Evolutionary conservation across 2,113 vertebrate genomes (phyloP).

Genomic region (Brachyistius frenatus): DNA sequence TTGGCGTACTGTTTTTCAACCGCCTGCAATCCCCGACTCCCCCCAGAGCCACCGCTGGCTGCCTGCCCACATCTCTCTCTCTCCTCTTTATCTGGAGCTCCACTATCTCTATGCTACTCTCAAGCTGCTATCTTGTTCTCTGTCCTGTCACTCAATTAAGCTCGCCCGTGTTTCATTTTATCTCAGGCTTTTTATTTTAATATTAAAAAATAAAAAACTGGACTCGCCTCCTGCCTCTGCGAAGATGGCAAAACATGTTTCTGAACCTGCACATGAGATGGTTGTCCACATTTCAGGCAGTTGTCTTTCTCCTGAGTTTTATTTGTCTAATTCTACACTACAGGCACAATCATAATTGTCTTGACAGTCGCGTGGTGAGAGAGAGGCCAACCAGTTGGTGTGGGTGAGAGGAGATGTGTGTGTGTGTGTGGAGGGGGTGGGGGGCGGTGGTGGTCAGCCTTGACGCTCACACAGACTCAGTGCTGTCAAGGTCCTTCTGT

Average conservation of each 20-base stretch:
- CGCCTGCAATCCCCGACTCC: conserved; percentile 50
- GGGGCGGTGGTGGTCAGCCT: conserved; percentile 4
- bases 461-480: conserved; percentile 51
- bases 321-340: conserved; percentile 62
- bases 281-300: conserved; percentile 28
- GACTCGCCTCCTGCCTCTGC: conserved; percentile 10
- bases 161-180: conserved; percentile 43
- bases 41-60: conserved; percentile 49
- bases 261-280: conserved; percentile 30
- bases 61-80: conserved; percentile 15
- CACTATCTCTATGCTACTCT: conserved; percentile 16
- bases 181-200: conserved; percentile 26
- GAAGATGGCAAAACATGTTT: conserved; percentile 15
- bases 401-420: conserved; percentile 46
- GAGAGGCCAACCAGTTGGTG: conserved; percentile 47
- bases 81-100: conserved; percentile 30
- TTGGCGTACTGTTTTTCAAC: conserved; percentile 59
- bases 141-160: conserved; percentile 52
- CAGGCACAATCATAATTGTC: conserved; percentile 65
- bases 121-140: conserved; percentile 40
- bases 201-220: not conserved
- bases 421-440: no score
- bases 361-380: conserved; percentile 68
- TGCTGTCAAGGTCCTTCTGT: conserved; percentile 78
- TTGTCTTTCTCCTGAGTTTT: conserved; percentile 35